Conservation (phyloP, 2,113 vertebrate genomes). For the Sylvia atricapilla region DNA sequence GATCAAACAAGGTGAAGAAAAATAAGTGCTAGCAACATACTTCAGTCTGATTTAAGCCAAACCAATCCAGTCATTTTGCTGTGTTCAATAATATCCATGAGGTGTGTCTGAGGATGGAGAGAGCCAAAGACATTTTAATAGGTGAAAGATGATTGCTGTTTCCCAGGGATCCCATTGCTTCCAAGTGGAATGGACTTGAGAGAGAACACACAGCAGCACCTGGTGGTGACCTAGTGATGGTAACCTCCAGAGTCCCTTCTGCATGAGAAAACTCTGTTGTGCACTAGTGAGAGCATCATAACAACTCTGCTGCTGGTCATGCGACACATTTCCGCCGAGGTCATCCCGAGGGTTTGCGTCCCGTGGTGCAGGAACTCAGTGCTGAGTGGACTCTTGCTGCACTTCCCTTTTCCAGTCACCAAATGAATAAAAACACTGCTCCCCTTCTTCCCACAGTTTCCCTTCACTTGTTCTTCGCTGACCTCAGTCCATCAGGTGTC, state of each 20-base stretch:
- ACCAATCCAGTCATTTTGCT: not conserved
- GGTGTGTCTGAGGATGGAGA: not conserved
- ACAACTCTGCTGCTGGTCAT: not conserved
- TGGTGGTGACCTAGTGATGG: not conserved
- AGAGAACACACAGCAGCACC: not conserved
- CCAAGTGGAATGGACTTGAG: not conserved
- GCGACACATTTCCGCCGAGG: not conserved
- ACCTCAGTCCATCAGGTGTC: not conserved
- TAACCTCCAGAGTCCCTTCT: not conserved
- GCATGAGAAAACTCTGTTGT: not conserved
- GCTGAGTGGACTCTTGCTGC: not conserved
- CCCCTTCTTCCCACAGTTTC: not conserved
- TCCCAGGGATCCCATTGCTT: not conserved
- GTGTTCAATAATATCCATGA: not conserved
- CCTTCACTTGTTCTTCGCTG: not conserved
- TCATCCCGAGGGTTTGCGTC: not conserved
- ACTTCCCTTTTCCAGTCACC: not conserved
- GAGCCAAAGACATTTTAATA: not conserved
- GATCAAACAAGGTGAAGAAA: not conserved
- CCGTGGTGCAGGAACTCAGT: not conserved
- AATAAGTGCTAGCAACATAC: not conserved
- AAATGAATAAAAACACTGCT: not conserved
- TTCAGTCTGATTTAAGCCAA: not conserved
- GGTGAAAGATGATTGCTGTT: not conserved
- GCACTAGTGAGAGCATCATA: not conserved